Base-by-base conservation (phyloP, 2,797 vertebrate genomes). In the Syngnathus acus region DNA sequence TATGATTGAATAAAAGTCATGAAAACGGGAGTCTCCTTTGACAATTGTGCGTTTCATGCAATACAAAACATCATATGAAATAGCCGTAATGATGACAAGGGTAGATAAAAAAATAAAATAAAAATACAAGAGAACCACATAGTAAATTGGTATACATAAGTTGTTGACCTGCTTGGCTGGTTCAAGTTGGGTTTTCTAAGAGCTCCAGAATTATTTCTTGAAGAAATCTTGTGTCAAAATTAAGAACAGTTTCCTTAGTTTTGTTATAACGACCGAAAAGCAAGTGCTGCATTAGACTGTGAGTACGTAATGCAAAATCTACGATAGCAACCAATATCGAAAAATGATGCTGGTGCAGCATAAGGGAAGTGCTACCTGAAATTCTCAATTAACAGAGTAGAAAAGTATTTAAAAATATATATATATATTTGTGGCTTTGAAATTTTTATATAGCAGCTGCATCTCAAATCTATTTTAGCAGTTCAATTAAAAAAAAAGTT, bases 21-120 rank as follows among this genome's bases (percentile, higher is more conserved):
- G 1, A 5, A 21, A 65, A 55, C 10, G 7, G 6, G 40, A 65
- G 40, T 54, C 23, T 32, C 63, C 53, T 64, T 6, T 7, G 39
- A 60, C 68, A 59, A 68, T 68, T 84, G 77, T 85, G 78, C 67
- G 32, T 80, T 77, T 69, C 21, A 42, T 68, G 65, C 1, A 0
- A 60, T 59, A 71, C 57, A 72, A 50, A 72, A 62, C 32, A 67
- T 2, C 39, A 63, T 43, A 63, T 9, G 19, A 64, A 64, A 48
- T 6, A 50, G 54, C 6, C 26, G 6, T 37, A 13, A 37, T 57
- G 54, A 17, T 6, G 10, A 57, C 54, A 32, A 57, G 14, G 32
- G 32, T 14, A 38, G 6, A 57, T 5, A 9, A 23, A 63, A 63
- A 26, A 5, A 4, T n/a, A n/a, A 32, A 16, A 26, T 32, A 11